These are phyloP conservation scores for Coilia nasus DNA, from an alignment of 2,797 vertebrate species.

Conservation along the genomic window DNA sequence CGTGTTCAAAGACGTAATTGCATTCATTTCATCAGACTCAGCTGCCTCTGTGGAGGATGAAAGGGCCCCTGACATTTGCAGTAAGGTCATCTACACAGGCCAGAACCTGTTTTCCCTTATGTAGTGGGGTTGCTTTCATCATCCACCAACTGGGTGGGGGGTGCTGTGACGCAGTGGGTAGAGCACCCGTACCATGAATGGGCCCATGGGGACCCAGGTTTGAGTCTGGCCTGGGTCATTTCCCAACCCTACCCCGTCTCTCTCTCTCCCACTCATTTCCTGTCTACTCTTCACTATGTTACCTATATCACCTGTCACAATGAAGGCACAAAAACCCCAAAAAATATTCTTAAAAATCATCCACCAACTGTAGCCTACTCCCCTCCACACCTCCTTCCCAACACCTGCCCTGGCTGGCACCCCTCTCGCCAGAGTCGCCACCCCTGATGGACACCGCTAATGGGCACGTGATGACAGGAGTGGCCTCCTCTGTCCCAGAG, in stretches of 20 bases:
- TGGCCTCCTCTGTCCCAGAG: constrained; percentile 40
- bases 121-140: constrained; percentile 7
- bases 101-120: neutral
- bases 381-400: too few species aligned
- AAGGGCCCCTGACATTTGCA: neutral
- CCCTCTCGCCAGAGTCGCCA: neutral
- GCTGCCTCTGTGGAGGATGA: neutral
- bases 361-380: too few species aligned
- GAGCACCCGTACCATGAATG: too few species aligned
- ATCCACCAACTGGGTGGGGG: neutral
- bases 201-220: too few species aligned
- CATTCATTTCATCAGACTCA: neutral
- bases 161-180: too few species aligned
- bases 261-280: too few species aligned
- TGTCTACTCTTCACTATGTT: too few species aligned
- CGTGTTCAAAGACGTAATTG: neutral
- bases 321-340: too few species aligned
- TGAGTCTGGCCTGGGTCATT: too few species aligned
- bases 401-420: neutral
- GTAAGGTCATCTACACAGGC: constrained; percentile 28
- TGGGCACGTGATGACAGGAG: neutral
- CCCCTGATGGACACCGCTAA: neutral
- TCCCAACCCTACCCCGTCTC: too few species aligned
- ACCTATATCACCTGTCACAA: too few species aligned
- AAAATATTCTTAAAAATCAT: too few species aligned